Evolutionary conservation across 1,140 invertebrate species (phyloP).

Genomic region (Melitaea cinxia): DNA sequence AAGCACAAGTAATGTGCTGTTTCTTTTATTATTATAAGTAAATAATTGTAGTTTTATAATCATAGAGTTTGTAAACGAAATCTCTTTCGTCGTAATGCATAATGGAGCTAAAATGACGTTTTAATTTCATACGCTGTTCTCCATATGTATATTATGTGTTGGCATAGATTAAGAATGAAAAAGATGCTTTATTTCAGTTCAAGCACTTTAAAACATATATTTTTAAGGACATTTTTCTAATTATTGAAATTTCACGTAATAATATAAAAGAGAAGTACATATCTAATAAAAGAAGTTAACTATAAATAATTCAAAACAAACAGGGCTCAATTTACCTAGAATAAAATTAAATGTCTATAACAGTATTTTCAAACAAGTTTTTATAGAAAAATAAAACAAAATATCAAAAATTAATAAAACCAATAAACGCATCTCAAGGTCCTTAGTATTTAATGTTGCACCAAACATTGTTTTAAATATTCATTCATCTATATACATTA

Average conservation of each 20-base stretch:
- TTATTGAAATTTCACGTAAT: neutral
- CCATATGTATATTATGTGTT: slow-evolving; percentile 32
- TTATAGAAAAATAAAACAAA: no score
- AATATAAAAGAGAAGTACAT: no score
- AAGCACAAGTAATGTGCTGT: neutral
- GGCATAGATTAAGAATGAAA: slow-evolving; percentile 32
- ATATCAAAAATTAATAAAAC: no score
- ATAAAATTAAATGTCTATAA: no score
- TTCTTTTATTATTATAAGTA: slow-evolving; percentile 27
- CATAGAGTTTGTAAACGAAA: slow-evolving; percentile 34
- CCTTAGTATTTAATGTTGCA: neutral
- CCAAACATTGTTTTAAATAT: neutral
- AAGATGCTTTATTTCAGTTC: neutral
- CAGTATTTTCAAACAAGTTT: no score
- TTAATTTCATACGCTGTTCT: slow-evolving; percentile 48
- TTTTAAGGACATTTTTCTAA: neutral
- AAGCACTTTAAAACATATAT: neutral
- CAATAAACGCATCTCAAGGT: no score
- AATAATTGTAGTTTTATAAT: slow-evolving; percentile 37
- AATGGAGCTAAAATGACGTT: slow-evolving; percentile 57
- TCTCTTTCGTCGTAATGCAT: slow-evolving; percentile 47
- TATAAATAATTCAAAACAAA: no score
- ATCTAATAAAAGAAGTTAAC: no score
- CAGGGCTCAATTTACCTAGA: no score
- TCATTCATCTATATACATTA: no score